Evolutionary conservation across 2,113 vertebrate genomes (phyloP).

Genomic region (Solea solea): DNA sequence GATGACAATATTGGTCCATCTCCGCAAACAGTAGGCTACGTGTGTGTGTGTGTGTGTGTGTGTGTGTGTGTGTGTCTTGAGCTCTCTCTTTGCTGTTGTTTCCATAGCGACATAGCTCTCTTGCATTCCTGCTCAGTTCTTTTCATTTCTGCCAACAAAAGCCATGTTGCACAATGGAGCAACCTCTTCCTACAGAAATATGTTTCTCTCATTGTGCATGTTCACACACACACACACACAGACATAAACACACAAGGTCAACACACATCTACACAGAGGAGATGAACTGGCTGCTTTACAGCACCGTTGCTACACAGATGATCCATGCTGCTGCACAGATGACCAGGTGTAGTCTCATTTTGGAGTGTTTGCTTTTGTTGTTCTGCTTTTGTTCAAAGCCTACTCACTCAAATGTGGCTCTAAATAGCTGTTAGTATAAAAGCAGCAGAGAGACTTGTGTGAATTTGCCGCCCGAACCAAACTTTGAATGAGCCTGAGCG

Average conservation of each 20-base stretch:
- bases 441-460: slow-evolving; percentile 13
- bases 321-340: slow-evolving; percentile 9
- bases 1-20: slow-evolving; percentile 73
- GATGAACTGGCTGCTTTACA: slow-evolving; percentile 4
- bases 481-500: slow-evolving; percentile 20
- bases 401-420: slow-evolving; percentile 49
- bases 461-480: slow-evolving; percentile 1
- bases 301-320: slow-evolving; percentile 9
- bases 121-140: slow-evolving; percentile 79
- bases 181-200: slow-evolving; percentile 77
- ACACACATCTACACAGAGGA: slow-evolving; percentile 12
- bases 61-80: slow-evolving; percentile 36
- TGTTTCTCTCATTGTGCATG: slow-evolving; percentile 31
- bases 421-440: slow-evolving; percentile 49
- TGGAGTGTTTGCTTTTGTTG: slow-evolving; percentile 36
- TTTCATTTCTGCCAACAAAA: slow-evolving; percentile 82
- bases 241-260: slow-evolving; percentile 37
- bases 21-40: slow-evolving; percentile 62
- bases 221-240: not conserved
- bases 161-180: slow-evolving; percentile 79
- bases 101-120: slow-evolving; percentile 83
- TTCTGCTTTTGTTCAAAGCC: slow-evolving; percentile 41
- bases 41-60: slow-evolving; percentile 40
- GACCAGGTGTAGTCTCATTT: slow-evolving; percentile 44
- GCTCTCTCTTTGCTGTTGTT: slow-evolving; percentile 77